A percentile compares a stretch with the other conserved stretches of the same genome.
Evolutionary conservation across 2,113 vertebrate genomes (phyloP).

Genomic region (Macaca nemestrina): DNA sequence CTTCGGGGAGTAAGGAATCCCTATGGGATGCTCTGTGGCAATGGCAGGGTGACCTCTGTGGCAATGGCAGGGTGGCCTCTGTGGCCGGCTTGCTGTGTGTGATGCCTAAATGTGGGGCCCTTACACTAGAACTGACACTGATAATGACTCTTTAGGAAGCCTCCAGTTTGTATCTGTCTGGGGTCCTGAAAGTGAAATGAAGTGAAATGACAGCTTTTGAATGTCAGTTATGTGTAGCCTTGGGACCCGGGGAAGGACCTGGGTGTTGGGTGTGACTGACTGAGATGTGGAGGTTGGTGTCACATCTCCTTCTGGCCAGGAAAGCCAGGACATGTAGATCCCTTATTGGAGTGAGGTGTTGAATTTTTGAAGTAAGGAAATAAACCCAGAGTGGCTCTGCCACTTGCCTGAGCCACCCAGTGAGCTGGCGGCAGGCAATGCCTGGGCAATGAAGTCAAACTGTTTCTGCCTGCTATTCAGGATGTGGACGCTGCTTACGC

Average conservation of each 20-base stretch:
- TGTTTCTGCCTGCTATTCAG: constrained; percentile 68
- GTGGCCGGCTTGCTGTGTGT: not conserved
- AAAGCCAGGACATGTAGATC: not conserved
- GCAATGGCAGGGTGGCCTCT: not conserved
- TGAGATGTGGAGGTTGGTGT: not conserved
- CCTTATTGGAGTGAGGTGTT: not conserved
- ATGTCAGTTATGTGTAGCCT: not conserved
- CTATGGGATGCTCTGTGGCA: not conserved
- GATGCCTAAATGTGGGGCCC: not conserved
- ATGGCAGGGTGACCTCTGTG: not conserved
- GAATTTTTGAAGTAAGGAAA: not conserved
- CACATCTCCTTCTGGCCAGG: not conserved
- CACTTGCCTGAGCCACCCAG: not conserved
- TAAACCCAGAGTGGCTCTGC: not conserved
- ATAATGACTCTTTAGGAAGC: not conserved
- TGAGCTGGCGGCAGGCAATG: not conserved
- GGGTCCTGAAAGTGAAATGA: not conserved
- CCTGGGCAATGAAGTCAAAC: not conserved
- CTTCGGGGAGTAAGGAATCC: not conserved
- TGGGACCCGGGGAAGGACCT: not conserved
- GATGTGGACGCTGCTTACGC: constrained; percentile 85
- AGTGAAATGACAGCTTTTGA: not conserved
- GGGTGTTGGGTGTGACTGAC: not conserved
- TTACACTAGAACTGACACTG: not conserved
- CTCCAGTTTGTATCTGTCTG: not conserved